A percentile compares a stretch with the other conserved stretches of the same genome.
These are phyloP conservation scores for Drosophila santomea DNA, from an alignment of 1,140 invertebrate species.

Conservation along the genomic window DNA sequence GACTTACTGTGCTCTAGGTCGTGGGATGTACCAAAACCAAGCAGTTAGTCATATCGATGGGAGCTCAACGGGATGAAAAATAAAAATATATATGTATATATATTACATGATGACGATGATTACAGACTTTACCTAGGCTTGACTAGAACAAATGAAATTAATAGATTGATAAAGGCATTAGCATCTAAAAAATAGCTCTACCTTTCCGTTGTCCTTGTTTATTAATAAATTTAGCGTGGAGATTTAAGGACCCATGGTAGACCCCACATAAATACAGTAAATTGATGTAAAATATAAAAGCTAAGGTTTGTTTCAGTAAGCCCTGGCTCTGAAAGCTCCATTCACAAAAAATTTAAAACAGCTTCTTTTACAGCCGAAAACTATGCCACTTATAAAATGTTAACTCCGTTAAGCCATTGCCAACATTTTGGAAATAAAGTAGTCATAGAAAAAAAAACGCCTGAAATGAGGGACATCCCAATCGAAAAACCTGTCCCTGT, in stretches of 20 bases:
- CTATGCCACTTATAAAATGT: not conserved
- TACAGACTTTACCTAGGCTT: no score
- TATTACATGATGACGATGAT: no score
- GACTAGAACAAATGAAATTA: no score
- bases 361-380: not conserved
- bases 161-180: no score
- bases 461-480: not conserved
- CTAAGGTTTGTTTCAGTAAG: no score
- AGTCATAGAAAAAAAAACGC: not conserved
- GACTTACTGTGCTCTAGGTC: constrained; percentile 29
- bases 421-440: not conserved
- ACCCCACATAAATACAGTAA: not conserved
- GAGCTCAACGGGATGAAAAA: not conserved
- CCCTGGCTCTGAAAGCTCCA: not conserved
- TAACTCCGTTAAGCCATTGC: not conserved
- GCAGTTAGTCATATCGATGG: constrained; percentile 37
- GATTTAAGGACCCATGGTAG: no score
- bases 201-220: no score
- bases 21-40: constrained; percentile 5
- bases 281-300: not conserved
- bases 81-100: not conserved
- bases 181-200: no score
- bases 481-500: not conserved
- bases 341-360: not conserved
- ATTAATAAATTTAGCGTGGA: no score